Conservation (phyloP, 2,113 vertebrate species). For the Chascanopsetta lugubris region DNA sequence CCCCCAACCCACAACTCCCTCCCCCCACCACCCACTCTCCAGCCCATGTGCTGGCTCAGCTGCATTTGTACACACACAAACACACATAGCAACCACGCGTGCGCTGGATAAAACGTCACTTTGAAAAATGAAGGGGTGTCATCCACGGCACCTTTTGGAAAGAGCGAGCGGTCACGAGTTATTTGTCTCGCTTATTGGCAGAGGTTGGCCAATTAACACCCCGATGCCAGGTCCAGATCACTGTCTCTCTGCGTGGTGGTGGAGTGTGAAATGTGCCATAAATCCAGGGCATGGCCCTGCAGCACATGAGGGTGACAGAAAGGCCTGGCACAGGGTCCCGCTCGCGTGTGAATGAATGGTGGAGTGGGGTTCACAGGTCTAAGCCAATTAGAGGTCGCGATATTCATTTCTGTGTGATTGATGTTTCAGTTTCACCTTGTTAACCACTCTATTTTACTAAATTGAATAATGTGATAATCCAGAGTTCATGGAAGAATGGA, state of each 20-base stretch:
- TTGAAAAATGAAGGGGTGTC: slow-evolving; percentile 35
- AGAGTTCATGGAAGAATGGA: slow-evolving; percentile 5
- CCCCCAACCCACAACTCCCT: not conserved
- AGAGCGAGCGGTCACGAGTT: slow-evolving; percentile 60
- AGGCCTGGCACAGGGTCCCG: slow-evolving; percentile 59
- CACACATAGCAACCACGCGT: slow-evolving; percentile 8
- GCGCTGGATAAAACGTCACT: slow-evolving; percentile 17
- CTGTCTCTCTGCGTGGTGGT: slow-evolving; percentile 65
- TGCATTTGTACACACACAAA: slow-evolving; percentile 17
- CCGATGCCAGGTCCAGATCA: slow-evolving; percentile 71
- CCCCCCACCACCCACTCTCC: too few species aligned
- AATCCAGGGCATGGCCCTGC: slow-evolving; percentile 73
- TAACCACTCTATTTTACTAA: not conserved
- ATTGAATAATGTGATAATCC: not conserved
- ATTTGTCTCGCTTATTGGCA: slow-evolving; percentile 73
- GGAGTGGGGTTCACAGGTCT: slow-evolving; percentile 49
- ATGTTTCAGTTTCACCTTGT: slow-evolving; percentile 28
- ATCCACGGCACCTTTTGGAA: slow-evolving; percentile 48
- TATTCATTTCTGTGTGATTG: slow-evolving; percentile 19
- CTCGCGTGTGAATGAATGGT: slow-evolving; percentile 58
- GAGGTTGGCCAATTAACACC: slow-evolving; percentile 76
- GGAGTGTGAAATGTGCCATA: slow-evolving; percentile 79
- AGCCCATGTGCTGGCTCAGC: not conserved
- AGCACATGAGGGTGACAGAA: slow-evolving; percentile 66
- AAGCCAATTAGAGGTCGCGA: slow-evolving; percentile 41